These are phyloP conservation scores for Pinna nobilis DNA, from an alignment of 1,140 invertebrate species.

Conservation along the genomic window DNA sequence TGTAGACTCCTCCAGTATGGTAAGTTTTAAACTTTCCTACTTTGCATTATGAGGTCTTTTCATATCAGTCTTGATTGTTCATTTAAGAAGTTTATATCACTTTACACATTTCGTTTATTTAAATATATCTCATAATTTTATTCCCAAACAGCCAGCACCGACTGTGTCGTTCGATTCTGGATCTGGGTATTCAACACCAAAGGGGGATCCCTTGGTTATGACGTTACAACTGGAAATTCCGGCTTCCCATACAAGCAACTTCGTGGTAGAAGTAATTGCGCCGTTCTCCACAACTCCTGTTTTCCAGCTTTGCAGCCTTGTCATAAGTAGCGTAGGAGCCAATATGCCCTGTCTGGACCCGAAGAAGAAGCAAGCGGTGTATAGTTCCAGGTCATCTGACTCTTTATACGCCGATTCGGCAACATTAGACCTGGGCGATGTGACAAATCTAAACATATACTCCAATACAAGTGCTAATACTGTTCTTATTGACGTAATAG, in stretches of 20 bases:
- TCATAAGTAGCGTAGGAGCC: constrained; percentile 28
- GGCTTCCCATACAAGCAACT: constrained; percentile 22
- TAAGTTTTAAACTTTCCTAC: not conserved
- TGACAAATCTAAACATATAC: constrained; percentile 37
- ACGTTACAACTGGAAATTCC: constrained; percentile 18
- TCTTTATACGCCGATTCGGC: constrained; percentile 12
- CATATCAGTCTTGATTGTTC: too few relatives aligned
- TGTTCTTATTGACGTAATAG: constrained; percentile 21
- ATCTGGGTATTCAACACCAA: constrained; percentile 7
- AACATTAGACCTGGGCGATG: constrained; percentile 18
- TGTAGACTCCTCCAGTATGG: constrained; percentile 32
- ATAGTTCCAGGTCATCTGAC: not conserved
- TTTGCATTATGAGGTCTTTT: not conserved
- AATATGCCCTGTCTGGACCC: constrained; percentile 49
- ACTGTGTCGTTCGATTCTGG: not conserved
- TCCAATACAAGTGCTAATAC: constrained; percentile 7
- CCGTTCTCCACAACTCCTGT: constrained; percentile 18
- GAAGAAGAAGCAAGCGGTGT: constrained; percentile 14
- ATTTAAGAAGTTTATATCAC: too few relatives aligned
- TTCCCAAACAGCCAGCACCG: constrained; percentile 11
- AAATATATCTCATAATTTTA: not conserved
- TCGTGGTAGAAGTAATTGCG: constrained; percentile 30
- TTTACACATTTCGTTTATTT: not conserved
- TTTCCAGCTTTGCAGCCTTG: constrained; percentile 41
- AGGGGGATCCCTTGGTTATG: constrained; percentile 18